A percentile compares a stretch with the other conserved stretches of the same genome.
phyloP scores from a whole-genome alignment of 2,888 invertebrate genomes.

The Lepidocyrtoides sp. region DNA sequence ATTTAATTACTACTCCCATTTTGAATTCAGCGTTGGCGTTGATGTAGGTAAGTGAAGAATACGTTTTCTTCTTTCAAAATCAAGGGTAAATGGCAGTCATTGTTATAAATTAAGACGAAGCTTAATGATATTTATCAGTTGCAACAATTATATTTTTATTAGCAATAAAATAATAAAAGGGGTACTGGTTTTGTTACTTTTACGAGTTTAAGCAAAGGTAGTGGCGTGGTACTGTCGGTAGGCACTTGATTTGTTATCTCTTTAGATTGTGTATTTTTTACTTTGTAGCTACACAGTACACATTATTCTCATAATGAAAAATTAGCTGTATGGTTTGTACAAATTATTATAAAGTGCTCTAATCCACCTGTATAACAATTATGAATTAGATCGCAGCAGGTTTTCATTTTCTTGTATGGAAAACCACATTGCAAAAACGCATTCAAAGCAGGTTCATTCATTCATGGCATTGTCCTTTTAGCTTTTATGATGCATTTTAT shows the following conservation, averaged over 20 bases:
- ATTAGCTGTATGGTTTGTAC: too few relatives aligned
- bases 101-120: not conserved
- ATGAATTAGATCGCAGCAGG: not conserved
- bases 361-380: not conserved
- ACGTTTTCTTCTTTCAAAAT: not conserved
- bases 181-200: not conserved
- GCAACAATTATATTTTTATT: not conserved
- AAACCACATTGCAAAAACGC: not conserved
- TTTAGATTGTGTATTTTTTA: too few relatives aligned
- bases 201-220: not conserved
- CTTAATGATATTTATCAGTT: not conserved
- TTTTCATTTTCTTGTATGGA: not conserved
- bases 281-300: too few relatives aligned
- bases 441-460: conserved; percentile 22
- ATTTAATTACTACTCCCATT: not conserved
- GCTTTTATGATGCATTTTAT: conserved; percentile 32
- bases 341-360: not conserved
- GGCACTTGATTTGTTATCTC: too few relatives aligned
- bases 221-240: too few relatives aligned
- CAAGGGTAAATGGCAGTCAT: not conserved
- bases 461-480: conserved; percentile 3
- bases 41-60: not conserved
- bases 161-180: not conserved
- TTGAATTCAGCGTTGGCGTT: not conserved
- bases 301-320: too few relatives aligned